phyloP scores from a whole-genome alignment of 2,888 invertebrate species.

The Troilus luridus region DNA sequence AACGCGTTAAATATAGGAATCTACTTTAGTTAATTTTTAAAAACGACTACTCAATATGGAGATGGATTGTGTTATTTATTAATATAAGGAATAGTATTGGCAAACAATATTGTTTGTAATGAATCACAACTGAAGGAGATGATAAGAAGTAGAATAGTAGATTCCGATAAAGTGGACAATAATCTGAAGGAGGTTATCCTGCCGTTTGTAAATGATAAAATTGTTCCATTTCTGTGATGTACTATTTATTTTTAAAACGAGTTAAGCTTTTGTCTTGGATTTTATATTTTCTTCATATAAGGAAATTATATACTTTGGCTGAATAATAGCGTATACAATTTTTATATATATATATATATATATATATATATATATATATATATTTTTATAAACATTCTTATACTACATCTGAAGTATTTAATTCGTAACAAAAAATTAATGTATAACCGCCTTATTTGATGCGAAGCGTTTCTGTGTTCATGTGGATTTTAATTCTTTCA shows the following conservation, averaged over 20 bases:
- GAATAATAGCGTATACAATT: neutral
- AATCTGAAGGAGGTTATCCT: slow-evolving; percentile 21
- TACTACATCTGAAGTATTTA: too few relatives aligned
- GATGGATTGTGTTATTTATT: neutral
- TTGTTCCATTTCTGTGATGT: neutral
- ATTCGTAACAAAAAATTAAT: too few relatives aligned
- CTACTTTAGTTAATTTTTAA: too few relatives aligned
- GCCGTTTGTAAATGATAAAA: neutral
- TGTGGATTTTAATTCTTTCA: too few relatives aligned
- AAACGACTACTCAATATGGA: too few relatives aligned
- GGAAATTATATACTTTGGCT: neutral
- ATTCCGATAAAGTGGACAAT: neutral
- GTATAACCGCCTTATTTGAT: too few relatives aligned
- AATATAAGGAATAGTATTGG: neutral
- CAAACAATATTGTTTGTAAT: neutral
- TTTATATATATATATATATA: too few relatives aligned
- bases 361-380: too few relatives aligned
- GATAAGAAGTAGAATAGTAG: neutral
- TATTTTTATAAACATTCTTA: too few relatives aligned
- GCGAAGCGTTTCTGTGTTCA: too few relatives aligned
- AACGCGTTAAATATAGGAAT: too few relatives aligned
- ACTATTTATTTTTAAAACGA: neutral
- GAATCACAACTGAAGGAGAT: neutral
- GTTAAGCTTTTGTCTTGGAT: neutral
- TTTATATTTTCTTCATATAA: neutral